A percentile compares a stretch with the other conserved stretches of the same genome.
Evolutionary conservation across 2,113 vertebrate species (phyloP).

Genomic region (Oryzias curvinotus): DNA sequence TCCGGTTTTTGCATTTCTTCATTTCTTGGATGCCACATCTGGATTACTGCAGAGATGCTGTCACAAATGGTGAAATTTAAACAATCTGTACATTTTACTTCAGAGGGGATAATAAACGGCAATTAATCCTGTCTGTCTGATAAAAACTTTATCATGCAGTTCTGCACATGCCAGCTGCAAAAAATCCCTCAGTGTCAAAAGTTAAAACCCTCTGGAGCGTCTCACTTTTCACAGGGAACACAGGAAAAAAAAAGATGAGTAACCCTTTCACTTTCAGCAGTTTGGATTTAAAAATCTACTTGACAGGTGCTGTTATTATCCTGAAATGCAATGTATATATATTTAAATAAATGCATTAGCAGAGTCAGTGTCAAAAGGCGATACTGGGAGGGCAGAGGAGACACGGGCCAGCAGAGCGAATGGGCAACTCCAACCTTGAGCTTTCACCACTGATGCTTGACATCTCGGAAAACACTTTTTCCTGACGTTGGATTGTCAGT

Average conservation of each 20-base stretch:
- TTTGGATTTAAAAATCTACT: conserved; percentile 60
- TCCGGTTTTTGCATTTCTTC: no score
- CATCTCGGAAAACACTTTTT: conserved; percentile 70
- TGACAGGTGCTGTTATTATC: conserved; percentile 68
- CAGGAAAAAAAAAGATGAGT: conserved; percentile 37
- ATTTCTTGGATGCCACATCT: no score
- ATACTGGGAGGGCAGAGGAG: conserved; percentile 48
- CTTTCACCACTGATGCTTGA: conserved; percentile 64
- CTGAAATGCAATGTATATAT: conserved; percentile 16
- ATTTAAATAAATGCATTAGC: conserved; percentile 63
- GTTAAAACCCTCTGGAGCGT: conserved; percentile 57
- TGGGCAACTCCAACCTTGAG: conserved; percentile 75
- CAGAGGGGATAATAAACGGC: conserved; percentile 41
- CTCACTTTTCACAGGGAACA: conserved; percentile 51
- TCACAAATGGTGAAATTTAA: conserved; percentile 5
- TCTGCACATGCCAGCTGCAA: conserved; percentile 35
- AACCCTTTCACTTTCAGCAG: conserved; percentile 63
- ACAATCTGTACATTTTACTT: conserved; percentile 26
- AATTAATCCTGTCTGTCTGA: conserved; percentile 53
- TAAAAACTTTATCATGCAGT: conserved; percentile 47
- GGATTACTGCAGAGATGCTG: no score
- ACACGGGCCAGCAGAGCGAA: conserved; percentile 41
- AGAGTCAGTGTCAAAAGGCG: conserved; percentile 65
- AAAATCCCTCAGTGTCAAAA: conserved; percentile 43
- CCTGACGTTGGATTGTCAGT: conserved; percentile 69